Conservation (phyloP, 2,888 invertebrate species). For the Latrodectus elegans region DNA sequence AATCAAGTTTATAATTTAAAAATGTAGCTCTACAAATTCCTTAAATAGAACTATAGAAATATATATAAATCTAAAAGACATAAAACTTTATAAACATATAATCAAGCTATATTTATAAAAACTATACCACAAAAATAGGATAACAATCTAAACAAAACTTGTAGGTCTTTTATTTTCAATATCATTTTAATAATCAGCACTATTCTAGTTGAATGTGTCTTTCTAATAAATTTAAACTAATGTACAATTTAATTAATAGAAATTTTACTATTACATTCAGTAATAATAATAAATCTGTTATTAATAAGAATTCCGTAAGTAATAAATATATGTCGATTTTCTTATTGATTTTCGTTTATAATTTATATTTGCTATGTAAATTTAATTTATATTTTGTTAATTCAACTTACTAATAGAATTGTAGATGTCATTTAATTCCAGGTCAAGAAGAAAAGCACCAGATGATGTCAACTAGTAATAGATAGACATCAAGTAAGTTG, state of each 20-base stretch:
- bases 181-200: too few species aligned
- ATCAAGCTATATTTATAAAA: not conserved
- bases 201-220: too few species aligned
- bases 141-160: not conserved
- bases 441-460: constrained; percentile 16
- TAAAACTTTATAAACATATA: not conserved
- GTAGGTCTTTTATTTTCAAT: too few species aligned
- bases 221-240: too few species aligned
- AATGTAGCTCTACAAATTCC: not conserved
- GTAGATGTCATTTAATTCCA: constrained; percentile 4
- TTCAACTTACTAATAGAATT: too few species aligned
- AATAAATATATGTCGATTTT: not conserved
- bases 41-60: not conserved
- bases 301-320: not conserved
- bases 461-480: constrained; percentile 25
- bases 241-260: not conserved
- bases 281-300: not conserved
- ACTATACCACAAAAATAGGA: not conserved
- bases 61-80: not conserved
- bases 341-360: too few species aligned
- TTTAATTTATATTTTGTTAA: too few species aligned
- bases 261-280: not conserved
- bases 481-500: constrained; percentile 41
- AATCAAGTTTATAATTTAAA: not conserved
- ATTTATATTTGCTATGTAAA: too few species aligned